Percentiles rank a stretch among this genome's conserved stretches.
These are phyloP conservation scores for Sturmia bella DNA, from an alignment of 2,888 invertebrate genomes.

Conservation along the genomic window DNA sequence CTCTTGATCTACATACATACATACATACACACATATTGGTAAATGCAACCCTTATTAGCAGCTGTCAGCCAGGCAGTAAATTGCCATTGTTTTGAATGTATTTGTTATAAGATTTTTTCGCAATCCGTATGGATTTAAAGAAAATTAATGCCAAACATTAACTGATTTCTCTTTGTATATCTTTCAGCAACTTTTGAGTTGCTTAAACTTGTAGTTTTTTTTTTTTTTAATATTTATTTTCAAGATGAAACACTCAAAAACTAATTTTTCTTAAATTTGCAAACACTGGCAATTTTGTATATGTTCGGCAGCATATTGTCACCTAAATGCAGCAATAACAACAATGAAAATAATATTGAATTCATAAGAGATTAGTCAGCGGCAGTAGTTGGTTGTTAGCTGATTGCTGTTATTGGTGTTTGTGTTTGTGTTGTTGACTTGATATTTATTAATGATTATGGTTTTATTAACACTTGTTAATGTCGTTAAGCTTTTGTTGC, in stretches of 20 bases:
- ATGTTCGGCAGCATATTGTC: neutral
- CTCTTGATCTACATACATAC: neutral
- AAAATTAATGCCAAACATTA: slow-evolving; percentile 54
- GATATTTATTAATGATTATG: slow-evolving; percentile 69
- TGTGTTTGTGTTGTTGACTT: slow-evolving; percentile 32
- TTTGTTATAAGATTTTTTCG: slow-evolving; percentile 14
- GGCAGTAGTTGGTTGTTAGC: slow-evolving; percentile 22
- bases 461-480: slow-evolving; percentile 70
- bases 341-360: slow-evolving; percentile 36
- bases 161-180: slow-evolving; percentile 47
- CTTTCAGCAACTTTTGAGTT: slow-evolving; percentile 26
- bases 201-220: slow-evolving; percentile 11
- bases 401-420: slow-evolving; percentile 14
- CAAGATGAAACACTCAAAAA: slow-evolving; percentile 29
- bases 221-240: slow-evolving; percentile 17
- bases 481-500: slow-evolving; percentile 59
- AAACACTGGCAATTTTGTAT: neutral
- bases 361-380: slow-evolving; percentile 69
- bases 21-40: neutral
- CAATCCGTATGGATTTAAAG: slow-evolving; percentile 23
- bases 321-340: slow-evolving; percentile 13
- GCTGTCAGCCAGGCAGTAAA: slow-evolving; percentile 32
- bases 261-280: neutral
- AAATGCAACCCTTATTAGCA: slow-evolving; percentile 59
- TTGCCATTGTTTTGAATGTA: slow-evolving; percentile 26